Conservation (phyloP, 2,113 vertebrate genomes). For the Onychorhynchus coronatus region DNA sequence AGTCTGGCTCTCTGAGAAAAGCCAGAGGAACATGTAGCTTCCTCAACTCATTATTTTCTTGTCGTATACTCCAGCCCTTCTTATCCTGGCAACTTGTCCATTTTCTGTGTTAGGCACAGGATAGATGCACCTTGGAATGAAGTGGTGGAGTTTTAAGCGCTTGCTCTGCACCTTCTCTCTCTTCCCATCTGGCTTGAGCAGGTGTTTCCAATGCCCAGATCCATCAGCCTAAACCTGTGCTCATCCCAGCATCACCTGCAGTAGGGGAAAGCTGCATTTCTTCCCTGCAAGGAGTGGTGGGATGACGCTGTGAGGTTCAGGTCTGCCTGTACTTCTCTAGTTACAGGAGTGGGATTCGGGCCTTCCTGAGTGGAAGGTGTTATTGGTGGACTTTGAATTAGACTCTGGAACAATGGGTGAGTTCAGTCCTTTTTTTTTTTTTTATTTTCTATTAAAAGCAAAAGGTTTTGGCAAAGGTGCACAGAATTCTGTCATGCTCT, state of each 20-base stretch:
- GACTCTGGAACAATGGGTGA: neutral
- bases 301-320: neutral
- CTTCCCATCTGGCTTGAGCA: neutral
- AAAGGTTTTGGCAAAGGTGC: neutral
- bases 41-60: neutral
- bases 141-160: neutral
- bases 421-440: neutral
- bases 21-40: neutral
- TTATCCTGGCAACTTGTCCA: neutral
- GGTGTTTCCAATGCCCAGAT: neutral
- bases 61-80: neutral
- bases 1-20: neutral
- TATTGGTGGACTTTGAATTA: neutral
- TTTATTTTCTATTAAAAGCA: neutral
- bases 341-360: neutral
- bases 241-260: neutral
- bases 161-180: neutral
- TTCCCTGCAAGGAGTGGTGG: neutral
- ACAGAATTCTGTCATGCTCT: neutral
- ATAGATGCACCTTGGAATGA: neutral
- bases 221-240: neutral
- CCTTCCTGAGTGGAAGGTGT: neutral
- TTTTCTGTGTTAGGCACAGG: neutral
- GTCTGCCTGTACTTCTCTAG: neutral
- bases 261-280: accelerated